phyloP scores from a whole-genome alignment of 35 echinoderm and acorn worm genomes.

The Apostichopus japonicus region DNA sequence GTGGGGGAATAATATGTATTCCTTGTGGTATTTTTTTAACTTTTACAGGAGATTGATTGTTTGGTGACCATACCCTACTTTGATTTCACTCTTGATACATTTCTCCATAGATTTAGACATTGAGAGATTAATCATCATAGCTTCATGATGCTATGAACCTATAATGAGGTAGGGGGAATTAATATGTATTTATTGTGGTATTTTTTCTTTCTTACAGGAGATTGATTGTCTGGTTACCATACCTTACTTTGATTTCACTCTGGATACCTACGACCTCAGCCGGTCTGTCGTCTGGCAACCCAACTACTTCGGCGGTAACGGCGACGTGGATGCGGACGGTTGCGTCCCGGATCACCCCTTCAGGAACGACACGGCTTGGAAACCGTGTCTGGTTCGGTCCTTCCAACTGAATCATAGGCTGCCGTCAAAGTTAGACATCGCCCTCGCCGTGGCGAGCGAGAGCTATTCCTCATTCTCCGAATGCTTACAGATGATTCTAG shows the following conservation, averaged over 20 bases:
- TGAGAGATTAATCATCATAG: no score
- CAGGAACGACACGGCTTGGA: conserved; percentile 65
- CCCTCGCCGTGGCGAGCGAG: conserved; percentile 69
- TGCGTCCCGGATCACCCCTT: conserved; percentile 95
- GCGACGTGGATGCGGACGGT: conserved; percentile 27
- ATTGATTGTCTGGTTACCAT: conserved; percentile 90
- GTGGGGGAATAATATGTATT: no score
- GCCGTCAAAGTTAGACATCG: conserved; percentile 90
- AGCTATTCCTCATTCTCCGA: conserved; percentile 75
- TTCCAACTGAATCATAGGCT: conserved; percentile 64
- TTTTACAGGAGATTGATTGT: no score
- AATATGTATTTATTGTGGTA: no score
- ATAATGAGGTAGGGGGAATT: no score
- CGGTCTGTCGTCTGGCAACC: conserved; percentile 88
- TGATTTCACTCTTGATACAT: no score
- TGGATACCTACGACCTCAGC: conserved; percentile 77
- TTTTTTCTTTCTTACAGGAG: conserved; percentile 64
- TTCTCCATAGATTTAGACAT: no score
- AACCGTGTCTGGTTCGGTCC: conserved; percentile 75
- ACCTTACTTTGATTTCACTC: conserved; percentile 97
- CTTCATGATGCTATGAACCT: no score
- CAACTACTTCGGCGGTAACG: conserved; percentile 97
- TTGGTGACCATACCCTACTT: no score
- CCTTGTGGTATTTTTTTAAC: no score
- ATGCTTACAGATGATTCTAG: conserved; percentile 87